Base-by-base conservation (phyloP, 2,797 vertebrate species). In the Microtus agrestis region DNA sequence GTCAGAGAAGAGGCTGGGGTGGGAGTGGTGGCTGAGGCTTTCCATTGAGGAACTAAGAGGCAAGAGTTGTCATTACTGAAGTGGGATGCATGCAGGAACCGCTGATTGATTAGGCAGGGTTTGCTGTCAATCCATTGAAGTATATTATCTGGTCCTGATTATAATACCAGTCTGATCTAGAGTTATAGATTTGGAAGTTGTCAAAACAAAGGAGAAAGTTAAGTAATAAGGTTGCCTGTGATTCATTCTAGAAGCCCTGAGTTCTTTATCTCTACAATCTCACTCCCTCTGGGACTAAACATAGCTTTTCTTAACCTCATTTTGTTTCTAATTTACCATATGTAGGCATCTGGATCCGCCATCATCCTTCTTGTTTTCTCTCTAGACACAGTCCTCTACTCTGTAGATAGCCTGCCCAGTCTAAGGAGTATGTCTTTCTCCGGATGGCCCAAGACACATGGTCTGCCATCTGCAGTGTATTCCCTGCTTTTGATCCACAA, bases 251-350 rank as follows among this genome's bases (percentile, higher is more conserved):
- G 59, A 89, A 77, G 21, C 59, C 77, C 69, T 79, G 59, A 88
- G 17, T 71, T 29, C 25, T 61, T 89, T 86, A 77, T 78, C 87
- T 76, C 79, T 17, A 81, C 54, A 43, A 74, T 31, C 86, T 89
- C 43, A 79, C 59, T 96, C n/a, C n/a, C 61, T 65, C 15, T 48
- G 5, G 59, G 19, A 94, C 63, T 81, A 43, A 48, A 82, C 67
- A 85, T 13, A 95, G 59, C 8, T 81, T 48, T 89, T 84, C 84
- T 90, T 63, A 79, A 84, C 89, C 56, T 89, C 71, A 40, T 77
- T 84, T 93, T 93, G 76, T 82, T 93, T 90, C 40, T 73, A 67
- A 31, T 69, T 84, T 71, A 34, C 74, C 31, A 1, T 46, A 40
- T 23, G 15, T 46, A 29, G n/a, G 48, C 48, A 17, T 77, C 73